Base-by-base conservation (phyloP, 2,797 vertebrate species). In the Siniperca scherzeri region DNA sequence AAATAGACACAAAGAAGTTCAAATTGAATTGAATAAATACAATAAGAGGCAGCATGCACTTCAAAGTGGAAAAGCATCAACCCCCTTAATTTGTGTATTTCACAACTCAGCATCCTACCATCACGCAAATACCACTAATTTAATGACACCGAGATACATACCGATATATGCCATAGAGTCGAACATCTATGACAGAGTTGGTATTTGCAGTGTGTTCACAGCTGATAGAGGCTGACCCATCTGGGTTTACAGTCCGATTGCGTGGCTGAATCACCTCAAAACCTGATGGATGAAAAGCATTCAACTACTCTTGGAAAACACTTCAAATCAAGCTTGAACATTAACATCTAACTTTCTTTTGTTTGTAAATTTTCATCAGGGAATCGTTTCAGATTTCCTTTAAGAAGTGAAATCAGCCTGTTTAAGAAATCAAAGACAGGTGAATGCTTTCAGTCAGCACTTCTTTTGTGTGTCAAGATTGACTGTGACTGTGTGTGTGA, bases 181-280 rank as follows among this genome's bases (percentile, higher is more conserved):
- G 82, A 42, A 84, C 50, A 4, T 91, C 88, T 44, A 1, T 0
- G 1, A 92, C 27, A 0, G 0, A 0, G 7, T 0, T 1, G 10
- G 0, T 3, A 0, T 42, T 0, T 13, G 36, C 70, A 0, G 0
- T 50, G 52, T 82, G 61, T 55, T 83, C 75, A 40, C 91, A 91
- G 73, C 30, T 72, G 82, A 92, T 84, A 0, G 10, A 33, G 2
- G 16, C 55, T 0, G 1, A 36, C 1, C 40, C 27, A 0, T 87
- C 68, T 17, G 4, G 57, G 56, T 77, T 84, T 0, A 90, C 36
- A 0, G 2, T 75, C 42, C 0, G 55, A 52, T 0, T 1, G 30
- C 3, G 2, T 0, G 85, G 79, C 66, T 86, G 89, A n/a, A 11
- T 70, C 68, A 88, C 90, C 1, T 66, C 0, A 30, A 80, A 88